Evolutionary conservation across 2,797 vertebrate genomes (phyloP).

Genomic region (Malacoraja senta): DNA sequence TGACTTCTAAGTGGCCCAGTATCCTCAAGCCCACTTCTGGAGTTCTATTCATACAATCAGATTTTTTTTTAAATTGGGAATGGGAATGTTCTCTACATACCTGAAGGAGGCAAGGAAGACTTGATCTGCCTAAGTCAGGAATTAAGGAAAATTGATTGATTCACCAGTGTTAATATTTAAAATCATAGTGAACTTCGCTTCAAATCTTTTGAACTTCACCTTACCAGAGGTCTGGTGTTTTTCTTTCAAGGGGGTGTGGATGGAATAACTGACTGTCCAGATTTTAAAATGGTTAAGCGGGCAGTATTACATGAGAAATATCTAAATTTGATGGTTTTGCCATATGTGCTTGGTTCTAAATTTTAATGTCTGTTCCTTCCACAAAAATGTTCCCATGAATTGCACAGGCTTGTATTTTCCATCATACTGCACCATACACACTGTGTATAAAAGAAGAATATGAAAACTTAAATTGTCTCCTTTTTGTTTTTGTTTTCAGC

Average conservation of each 20-base stretch:
- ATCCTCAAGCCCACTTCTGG: background rate
- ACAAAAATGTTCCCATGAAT: background rate
- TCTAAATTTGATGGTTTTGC: constrained; percentile 8
- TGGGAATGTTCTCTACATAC: background rate
- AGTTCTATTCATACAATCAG: background rate
- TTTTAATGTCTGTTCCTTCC: background rate
- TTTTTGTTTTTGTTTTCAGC: constrained; percentile 2
- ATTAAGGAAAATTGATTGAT: background rate
- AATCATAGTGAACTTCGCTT: background rate
- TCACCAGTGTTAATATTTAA: background rate
- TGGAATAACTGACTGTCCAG: background rate
- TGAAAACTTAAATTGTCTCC: background rate
- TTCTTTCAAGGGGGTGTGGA: background rate
- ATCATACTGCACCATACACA: background rate
- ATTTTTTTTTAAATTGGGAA: background rate
- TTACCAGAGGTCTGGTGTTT: too few species aligned
- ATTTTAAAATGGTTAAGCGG: background rate
- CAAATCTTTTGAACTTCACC: background rate
- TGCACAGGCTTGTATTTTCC: background rate
- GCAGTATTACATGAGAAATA: background rate
- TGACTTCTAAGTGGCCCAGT: background rate
- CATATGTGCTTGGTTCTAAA: constrained; percentile 19
- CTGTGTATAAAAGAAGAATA: background rate
- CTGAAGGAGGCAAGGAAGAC: background rate
- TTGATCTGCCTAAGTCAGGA: background rate